Base-by-base conservation (phyloP, 2,888 invertebrate genomes). In the Petrolisthes manimaculis region DNA sequence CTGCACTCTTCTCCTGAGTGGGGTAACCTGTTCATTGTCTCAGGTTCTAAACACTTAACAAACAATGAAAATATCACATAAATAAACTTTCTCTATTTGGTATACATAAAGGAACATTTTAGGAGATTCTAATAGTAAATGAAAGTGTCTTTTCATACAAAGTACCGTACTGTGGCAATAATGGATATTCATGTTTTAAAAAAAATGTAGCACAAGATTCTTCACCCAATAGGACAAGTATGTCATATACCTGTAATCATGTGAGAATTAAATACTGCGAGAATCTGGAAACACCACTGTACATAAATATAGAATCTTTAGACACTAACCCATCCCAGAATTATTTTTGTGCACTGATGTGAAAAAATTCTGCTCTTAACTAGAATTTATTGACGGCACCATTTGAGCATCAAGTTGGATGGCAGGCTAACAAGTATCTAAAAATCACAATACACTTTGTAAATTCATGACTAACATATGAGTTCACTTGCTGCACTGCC, bases 361-460 rank as follows among this genome's bases (percentile, higher is more conserved):
- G 71, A 71, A n/a, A 21, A 61, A n/a, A 71, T 12, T 71, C 18
- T 12, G 18, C n/a, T 71, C 18, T 3, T 21, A 71, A 71, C 71
- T 71, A 71, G 61, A 21, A 71, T n/a, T 71, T 86, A 24, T 51
- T 77, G 77, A 82, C 86, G 80, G 77, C 86, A 86, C 86, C 86
- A 86, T 37, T 86, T 86, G 82, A 86, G 82, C 86, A 86, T 86
- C 55, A 61, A 81, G 61, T 86, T 61, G 53, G 37, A 85, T 54
- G 53, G 67, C 54, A 67, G 51, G 51, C 21, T 24, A 37, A n/a
- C 6, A 67, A 78, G 55, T 51, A 37, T 79, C 61, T 54, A 54
- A 51, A 24, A 12, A 54, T 69, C 21, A 79, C 84, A 77, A 56
- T 53, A 56, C 21, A 21, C 51, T 67, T 12, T 77, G 18, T 84